Percentiles rank a stretch among this genome's conserved stretches.
phyloP scores from a whole-genome alignment of 2,888 invertebrate genomes.

The Fragum sueziense region DNA sequence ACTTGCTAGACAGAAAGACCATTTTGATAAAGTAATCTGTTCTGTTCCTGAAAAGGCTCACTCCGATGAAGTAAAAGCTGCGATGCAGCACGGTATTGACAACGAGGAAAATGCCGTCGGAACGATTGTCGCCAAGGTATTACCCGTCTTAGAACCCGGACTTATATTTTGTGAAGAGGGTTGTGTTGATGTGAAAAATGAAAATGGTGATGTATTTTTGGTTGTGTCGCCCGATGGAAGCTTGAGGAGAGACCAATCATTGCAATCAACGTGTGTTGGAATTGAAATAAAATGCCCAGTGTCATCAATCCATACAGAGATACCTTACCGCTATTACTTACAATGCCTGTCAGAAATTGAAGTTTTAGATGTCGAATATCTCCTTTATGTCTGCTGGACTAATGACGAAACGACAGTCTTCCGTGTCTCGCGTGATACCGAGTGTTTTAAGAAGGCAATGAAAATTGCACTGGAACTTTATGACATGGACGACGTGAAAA shows the following conservation, averaged over 20 bases:
- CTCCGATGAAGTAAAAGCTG: background rate
- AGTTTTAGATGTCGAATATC: constrained; percentile 26
- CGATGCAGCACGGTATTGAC: constrained; percentile 41
- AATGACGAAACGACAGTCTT: constrained; percentile 9
- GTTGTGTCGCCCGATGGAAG: constrained; percentile 57
- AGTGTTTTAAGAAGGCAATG: background rate
- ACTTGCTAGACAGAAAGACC: constrained; percentile 23
- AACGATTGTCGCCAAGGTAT: constrained; percentile 46
- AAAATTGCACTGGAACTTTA: constrained; percentile 3
- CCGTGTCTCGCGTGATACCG: background rate
- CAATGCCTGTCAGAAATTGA: constrained; percentile 39
- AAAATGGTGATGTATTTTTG: constrained; percentile 33
- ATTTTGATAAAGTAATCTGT: constrained; percentile 42
- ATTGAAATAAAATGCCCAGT: constrained; percentile 39
- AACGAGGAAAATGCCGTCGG: constrained; percentile 48
- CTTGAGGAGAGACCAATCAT: constrained; percentile 7
- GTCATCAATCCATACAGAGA: constrained; percentile 4
- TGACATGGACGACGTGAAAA: background rate
- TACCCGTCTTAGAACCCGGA: constrained; percentile 38
- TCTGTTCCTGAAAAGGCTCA: constrained; percentile 28
- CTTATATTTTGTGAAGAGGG: constrained; percentile 49
- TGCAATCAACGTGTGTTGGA: constrained; percentile 24
- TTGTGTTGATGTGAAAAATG: constrained; percentile 18
- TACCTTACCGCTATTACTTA: constrained; percentile 31
- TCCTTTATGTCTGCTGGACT: constrained; percentile 42